A percentile compares a stretch with the other conserved stretches of the same genome.
phyloP scores from a whole-genome alignment of 2,797 vertebrate genomes.

The Adrianichthys oophorus region DNA sequence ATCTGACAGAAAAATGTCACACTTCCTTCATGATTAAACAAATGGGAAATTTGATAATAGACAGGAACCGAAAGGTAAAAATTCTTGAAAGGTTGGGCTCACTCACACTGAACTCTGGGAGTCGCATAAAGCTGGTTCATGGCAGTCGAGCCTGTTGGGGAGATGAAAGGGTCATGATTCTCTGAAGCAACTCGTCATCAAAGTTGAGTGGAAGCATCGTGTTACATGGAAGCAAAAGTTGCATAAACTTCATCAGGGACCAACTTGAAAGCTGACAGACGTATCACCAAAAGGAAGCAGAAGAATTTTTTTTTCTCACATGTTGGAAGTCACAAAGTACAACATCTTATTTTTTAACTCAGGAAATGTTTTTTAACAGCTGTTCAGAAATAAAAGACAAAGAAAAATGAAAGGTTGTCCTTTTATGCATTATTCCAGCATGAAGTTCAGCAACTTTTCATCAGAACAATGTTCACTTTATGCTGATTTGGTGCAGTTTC shows the following conservation, averaged over 20 bases:
- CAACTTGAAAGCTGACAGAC: constrained; percentile 9
- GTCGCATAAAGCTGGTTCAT: not conserved
- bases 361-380: not conserved
- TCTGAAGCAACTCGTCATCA: constrained; percentile 5
- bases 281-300: constrained; percentile 1
- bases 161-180: constrained; percentile 10
- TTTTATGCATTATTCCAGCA: too few species aligned
- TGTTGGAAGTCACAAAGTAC: not conserved
- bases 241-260: constrained; percentile 3
- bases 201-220: not conserved
- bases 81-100: not conserved
- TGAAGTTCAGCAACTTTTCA: too few species aligned
- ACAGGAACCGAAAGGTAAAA: not conserved
- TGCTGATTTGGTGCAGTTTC: too few species aligned
- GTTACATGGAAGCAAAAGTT: not conserved
- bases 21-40: not conserved
- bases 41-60: not conserved
- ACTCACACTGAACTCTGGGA: not conserved
- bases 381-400: not conserved
- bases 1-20: not conserved
- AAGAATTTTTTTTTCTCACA: not conserved
- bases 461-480: too few species aligned
- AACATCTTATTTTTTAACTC: not conserved
- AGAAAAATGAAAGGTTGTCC: too few species aligned
- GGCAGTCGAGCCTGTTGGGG: not conserved